A percentile compares a stretch with the other conserved stretches of the same genome.
Evolutionary conservation across 2,797 vertebrate species (phyloP).

Genomic region (Platalea minor): DNA sequence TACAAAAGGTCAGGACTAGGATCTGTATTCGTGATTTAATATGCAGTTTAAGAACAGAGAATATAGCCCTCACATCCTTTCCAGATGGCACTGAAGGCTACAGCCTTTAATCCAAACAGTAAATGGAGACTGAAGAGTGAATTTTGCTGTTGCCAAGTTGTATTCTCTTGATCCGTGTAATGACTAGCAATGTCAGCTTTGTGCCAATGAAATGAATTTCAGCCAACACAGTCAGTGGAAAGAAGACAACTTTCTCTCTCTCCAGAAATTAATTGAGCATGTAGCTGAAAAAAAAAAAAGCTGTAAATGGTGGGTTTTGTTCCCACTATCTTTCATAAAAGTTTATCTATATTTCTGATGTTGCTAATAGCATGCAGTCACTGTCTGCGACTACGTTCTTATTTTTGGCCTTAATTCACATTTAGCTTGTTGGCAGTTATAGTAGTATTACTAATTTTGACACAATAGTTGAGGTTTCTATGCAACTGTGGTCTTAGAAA

Average conservation of each 20-base stretch:
- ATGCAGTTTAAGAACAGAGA: background rate
- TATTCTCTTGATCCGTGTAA: background rate
- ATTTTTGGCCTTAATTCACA: background rate
- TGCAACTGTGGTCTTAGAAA: background rate
- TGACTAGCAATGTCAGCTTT: background rate
- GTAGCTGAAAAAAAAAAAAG: background rate
- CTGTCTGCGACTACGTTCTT: background rate
- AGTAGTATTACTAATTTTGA: background rate
- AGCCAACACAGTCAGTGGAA: background rate
- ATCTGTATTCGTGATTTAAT: background rate
- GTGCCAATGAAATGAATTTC: background rate
- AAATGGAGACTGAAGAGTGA: background rate
- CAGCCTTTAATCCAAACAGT: background rate
- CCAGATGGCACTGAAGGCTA: background rate
- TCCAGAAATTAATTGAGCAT: background rate
- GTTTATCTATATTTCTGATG: background rate
- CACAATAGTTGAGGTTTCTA: background rate
- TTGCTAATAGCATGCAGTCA: background rate
- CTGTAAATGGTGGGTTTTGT: rapidly evolving
- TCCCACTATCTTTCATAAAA: background rate
- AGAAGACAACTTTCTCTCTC: background rate
- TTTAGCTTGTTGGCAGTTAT: background rate
- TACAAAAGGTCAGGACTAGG: background rate
- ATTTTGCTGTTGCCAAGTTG: background rate
- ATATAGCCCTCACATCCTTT: background rate